Evolutionary conservation across 1,140 invertebrate genomes (phyloP).

Genomic region (Papilio aristodemus): DNA sequence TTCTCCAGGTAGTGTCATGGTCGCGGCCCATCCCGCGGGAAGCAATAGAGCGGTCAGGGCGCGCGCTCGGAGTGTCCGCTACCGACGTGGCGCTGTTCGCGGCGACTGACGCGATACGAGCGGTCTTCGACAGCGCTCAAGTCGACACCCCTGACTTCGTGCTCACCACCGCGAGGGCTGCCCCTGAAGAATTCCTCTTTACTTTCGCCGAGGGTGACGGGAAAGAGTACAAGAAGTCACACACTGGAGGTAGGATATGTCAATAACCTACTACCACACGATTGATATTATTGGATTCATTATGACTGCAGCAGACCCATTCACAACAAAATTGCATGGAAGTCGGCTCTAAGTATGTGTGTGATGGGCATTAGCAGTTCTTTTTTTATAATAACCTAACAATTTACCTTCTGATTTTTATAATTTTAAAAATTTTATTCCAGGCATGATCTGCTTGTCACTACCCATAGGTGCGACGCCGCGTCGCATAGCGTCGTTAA

Average conservation of each 20-base stretch:
- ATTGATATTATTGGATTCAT: no score
- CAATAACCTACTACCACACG: no score
- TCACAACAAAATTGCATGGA: no score
- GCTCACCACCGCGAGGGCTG: constrained; percentile 81
- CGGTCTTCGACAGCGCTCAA: constrained; percentile 82
- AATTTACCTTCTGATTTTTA: background rate
- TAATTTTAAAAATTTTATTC: constrained; percentile 22
- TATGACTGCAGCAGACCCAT: no score
- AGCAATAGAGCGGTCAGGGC: constrained; percentile 81
- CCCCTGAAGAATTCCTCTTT: constrained; percentile 69
- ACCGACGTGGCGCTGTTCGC: constrained; percentile 86
- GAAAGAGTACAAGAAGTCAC: constrained; percentile 78
- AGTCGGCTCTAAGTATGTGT: no score
- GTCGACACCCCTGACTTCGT: constrained; percentile 79
- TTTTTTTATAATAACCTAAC: no score
- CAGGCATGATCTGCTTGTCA: constrained; percentile 82
- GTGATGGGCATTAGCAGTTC: no score
- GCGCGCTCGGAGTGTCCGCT: constrained; percentile 83
- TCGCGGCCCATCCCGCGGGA: constrained; percentile 82
- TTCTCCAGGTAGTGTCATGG: constrained; percentile 85
- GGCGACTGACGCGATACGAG: constrained; percentile 82
- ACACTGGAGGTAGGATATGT: constrained; percentile 58
- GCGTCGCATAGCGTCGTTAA: constrained; percentile 81
- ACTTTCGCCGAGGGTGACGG: constrained; percentile 79
- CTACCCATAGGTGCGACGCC: constrained; percentile 80